Evolutionary conservation across 2,113 vertebrate species (phyloP).

Genomic region (Notarius quadriscutis): DNA sequence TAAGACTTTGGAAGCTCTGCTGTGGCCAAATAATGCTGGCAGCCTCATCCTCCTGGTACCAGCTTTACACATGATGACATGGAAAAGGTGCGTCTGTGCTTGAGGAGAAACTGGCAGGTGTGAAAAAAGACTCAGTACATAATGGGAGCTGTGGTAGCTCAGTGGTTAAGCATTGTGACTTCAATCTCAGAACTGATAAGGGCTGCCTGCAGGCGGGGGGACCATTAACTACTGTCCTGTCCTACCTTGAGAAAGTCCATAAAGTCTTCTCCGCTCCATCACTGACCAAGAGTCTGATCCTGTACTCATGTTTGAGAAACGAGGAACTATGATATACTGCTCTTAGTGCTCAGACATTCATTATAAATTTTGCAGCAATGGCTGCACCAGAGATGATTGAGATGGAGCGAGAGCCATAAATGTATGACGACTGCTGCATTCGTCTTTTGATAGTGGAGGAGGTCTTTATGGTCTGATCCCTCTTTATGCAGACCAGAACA

Average conservation of each 20-base stretch:
- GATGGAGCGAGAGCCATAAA: too few relatives aligned
- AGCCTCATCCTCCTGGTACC: neutral
- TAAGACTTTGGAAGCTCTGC: neutral
- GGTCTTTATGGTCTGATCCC: too few relatives aligned
- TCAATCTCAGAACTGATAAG: neutral
- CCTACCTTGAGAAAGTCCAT: neutral
- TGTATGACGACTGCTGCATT: too few relatives aligned
- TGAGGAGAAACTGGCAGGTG: neutral
- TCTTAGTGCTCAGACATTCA: neutral
- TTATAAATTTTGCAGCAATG: neutral
- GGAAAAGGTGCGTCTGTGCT: neutral
- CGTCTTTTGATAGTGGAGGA: too few relatives aligned
- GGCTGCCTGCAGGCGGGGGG: neutral
- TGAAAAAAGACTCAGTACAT: neutral
- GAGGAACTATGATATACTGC: neutral
- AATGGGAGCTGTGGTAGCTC: slow-evolving; percentile 2
- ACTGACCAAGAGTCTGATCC: neutral
- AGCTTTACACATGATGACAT: neutral
- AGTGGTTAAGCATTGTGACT: neutral
- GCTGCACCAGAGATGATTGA: neutral
- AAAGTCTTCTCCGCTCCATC: neutral
- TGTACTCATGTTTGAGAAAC: neutral
- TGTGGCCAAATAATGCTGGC: neutral
- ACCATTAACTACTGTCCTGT: neutral
- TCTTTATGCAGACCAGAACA: too few relatives aligned